A percentile compares a stretch with the other conserved stretches of the same genome.
phyloP scores from a whole-genome alignment of 2,888 invertebrate genomes.

The Diaprepes abbreviatus region DNA sequence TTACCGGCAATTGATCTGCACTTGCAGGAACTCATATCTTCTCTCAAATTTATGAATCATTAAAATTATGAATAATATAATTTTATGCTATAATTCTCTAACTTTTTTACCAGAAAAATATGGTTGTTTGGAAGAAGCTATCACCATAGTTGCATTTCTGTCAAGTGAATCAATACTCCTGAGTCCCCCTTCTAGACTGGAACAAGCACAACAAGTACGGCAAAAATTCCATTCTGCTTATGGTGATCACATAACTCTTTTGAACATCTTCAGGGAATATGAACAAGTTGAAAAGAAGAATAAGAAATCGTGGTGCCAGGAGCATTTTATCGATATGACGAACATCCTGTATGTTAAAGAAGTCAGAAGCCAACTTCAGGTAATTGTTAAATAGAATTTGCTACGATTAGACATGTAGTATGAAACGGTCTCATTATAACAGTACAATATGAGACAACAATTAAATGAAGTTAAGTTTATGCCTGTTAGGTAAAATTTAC shows the following conservation, averaged over 20 bases:
- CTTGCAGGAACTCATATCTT: no score
- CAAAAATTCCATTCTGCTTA: conserved; percentile 86
- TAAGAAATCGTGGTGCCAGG: conserved; percentile 81
- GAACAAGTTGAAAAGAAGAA: conserved; percentile 74
- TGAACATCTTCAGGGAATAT: conserved; percentile 90
- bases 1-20: no score
- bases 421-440: no score
- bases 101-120: conserved; percentile 75
- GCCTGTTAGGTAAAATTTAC: no score
- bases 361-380: conserved; percentile 81
- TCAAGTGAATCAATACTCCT: conserved; percentile 90
- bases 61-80: no score
- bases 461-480: no score
- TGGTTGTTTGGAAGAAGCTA: conserved; percentile 83
- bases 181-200: conserved; percentile 80
- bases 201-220: conserved; percentile 80
- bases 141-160: conserved; percentile 88
- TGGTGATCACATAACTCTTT: conserved; percentile 92
- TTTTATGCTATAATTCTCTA: no score
- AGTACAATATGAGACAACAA: no score
- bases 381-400: conserved; percentile 13
- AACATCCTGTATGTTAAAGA: conserved; percentile 86
- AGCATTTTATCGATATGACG: conserved; percentile 87
- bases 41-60: no score
- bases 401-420: no score